Conservation (phyloP, 2,888 invertebrate genomes). For the Noctua janthina region DNA sequence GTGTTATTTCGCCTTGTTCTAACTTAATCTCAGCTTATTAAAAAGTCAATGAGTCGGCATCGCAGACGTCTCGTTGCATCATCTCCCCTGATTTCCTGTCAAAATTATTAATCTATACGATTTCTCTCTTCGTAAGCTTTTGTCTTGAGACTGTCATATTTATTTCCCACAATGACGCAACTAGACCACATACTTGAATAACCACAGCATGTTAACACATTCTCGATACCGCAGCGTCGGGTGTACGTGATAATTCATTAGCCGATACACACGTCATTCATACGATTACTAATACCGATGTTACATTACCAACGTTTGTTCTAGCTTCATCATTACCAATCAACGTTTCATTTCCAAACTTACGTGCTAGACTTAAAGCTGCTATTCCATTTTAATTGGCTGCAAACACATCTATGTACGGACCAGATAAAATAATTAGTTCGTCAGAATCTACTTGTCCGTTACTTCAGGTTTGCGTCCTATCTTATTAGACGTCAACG, state of each 20-base stretch:
- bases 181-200: slow-evolving; percentile 49
- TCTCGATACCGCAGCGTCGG: slow-evolving; percentile 37
- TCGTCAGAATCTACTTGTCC: slow-evolving; percentile 63
- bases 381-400: slow-evolving; percentile 49
- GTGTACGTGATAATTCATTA: slow-evolving; percentile 66
- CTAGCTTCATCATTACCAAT: slow-evolving; percentile 28
- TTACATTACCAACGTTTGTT: slow-evolving; percentile 57
- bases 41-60: slow-evolving; percentile 60
- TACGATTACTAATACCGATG: slow-evolving; percentile 57
- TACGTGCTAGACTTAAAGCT: slow-evolving; percentile 49
- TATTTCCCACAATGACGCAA: slow-evolving; percentile 67
- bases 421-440: slow-evolving; percentile 68
- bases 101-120: slow-evolving; percentile 68
- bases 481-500: slow-evolving; percentile 54
- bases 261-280: slow-evolving; percentile 63
- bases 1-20: slow-evolving; percentile 51
- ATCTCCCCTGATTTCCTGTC: slow-evolving; percentile 63
- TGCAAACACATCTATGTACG: slow-evolving; percentile 55
- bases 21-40: slow-evolving; percentile 65
- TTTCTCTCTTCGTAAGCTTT: slow-evolving; percentile 64
- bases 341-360: slow-evolving; percentile 47
- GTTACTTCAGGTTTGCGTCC: slow-evolving; percentile 63
- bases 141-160: slow-evolving; percentile 58
- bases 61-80: slow-evolving; percentile 59
- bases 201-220: slow-evolving; percentile 57